A percentile compares a stretch with the other conserved stretches of the same genome.
phyloP scores from a whole-genome alignment of 2,888 invertebrate species.

The Limnephilus lunatus region DNA sequence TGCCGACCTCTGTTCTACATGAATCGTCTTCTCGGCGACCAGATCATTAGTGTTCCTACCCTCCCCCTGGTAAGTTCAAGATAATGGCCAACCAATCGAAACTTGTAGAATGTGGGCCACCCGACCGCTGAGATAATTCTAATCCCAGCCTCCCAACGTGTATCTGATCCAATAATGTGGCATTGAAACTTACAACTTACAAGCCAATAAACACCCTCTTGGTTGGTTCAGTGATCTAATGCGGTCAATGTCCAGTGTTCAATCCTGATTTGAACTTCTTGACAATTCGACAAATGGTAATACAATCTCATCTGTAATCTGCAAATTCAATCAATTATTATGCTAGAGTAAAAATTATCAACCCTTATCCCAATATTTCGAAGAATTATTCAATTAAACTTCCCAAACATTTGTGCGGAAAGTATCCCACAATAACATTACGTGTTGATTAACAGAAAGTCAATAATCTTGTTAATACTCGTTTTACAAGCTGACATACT shows the following conservation, averaged over 20 bases:
- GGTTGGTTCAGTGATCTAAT: not conserved
- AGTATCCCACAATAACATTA: not conserved
- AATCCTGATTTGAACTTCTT: not conserved
- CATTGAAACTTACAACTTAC: not conserved
- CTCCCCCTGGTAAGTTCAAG: not conserved
- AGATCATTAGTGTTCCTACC: not conserved
- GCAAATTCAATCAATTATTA: not conserved
- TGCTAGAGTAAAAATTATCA: not conserved
- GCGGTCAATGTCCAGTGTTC: not conserved
- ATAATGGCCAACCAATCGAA: not conserved
- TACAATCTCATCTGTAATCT: not conserved
- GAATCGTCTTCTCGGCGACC: not conserved
- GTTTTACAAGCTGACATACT: not conserved
- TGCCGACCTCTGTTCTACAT: too few species aligned
- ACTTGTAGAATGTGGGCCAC: not conserved
- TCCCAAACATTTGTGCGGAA: not conserved
- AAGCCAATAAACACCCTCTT: constrained; percentile 7
- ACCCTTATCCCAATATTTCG: not conserved
- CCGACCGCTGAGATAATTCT: not conserved
- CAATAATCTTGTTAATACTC: not conserved
- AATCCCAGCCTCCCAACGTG: not conserved
- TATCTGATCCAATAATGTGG: constrained; percentile 4
- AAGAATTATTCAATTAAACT: not conserved
- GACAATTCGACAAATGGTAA: not conserved
- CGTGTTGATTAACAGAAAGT: not conserved